Evolutionary conservation across 2,797 vertebrate species (phyloP), one percentile per base, ranked within the genome.

Genomic region (Phrynocephalus guinanensis): DNA sequence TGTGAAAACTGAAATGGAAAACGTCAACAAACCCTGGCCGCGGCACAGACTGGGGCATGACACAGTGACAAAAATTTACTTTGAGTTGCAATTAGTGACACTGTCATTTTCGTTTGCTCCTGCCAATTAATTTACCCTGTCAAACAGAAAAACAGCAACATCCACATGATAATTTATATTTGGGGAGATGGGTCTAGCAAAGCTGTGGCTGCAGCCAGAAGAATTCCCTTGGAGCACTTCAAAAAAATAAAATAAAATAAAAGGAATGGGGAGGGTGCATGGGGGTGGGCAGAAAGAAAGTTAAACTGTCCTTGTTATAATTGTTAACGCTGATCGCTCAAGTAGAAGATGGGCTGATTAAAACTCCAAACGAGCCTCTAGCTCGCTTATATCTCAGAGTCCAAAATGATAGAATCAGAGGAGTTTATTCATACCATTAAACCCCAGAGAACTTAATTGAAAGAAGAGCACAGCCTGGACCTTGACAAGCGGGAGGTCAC

Each of bases 401-500:
- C 97, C 96, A 91, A 95, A 96, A 97, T 96, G 97, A 97, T 96
- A 96, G 97, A 97, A 97, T 96, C 97, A 96, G 97, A 97, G 96
- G 96, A 97, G 97, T 97, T 97, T 97, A 97, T 97, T 97, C 97
- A 97, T 97, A 96, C 97, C 97, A 97, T 97, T 97, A 97, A 97
- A 96, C 97, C 97, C 97, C 97, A 97, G 97, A 98, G 97, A 97
- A 97, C 97, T 98, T 99, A 98, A 98, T 98, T 99, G 98, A 98
- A 98, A 97, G 98, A 97, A 95, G 97, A 97, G 97, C 96, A 97
- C 96, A 97, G 97, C 97, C 96, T 97, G 98, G 98, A 99, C 98
- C 98, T 99, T 99, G 99, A 99, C 98, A 98, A 98, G 98, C 98
- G 97, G 98, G 98, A 99, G 99, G 99, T 99, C 98, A 99, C 98